Conservation (phyloP, 2,888 invertebrate genomes). For the Ariolimax columbianus region DNA sequence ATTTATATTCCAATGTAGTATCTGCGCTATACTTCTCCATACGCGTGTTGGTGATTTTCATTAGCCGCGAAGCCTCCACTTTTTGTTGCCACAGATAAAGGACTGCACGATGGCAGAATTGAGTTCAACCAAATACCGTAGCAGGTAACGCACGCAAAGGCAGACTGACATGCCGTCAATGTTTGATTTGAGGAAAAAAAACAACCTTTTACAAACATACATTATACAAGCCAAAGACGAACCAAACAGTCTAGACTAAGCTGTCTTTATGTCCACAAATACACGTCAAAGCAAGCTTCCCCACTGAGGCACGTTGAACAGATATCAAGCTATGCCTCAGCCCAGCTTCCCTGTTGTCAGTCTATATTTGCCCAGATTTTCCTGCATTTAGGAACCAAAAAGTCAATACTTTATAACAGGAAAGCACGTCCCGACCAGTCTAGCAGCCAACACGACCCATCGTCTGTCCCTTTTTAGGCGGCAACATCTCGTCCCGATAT, state of each 20-base stretch:
- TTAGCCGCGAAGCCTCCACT: no score
- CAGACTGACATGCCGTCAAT: no score
- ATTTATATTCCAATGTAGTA: no score
- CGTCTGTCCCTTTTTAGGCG: background rate
- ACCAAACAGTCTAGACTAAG: background rate
- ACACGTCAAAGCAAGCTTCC: background rate
- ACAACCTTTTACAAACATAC: background rate
- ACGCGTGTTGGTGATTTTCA: no score
- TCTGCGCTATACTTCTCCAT: no score
- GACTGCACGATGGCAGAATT: no score
- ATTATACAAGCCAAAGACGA: background rate
- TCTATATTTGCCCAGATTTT: background rate
- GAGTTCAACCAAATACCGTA: no score
- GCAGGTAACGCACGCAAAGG: no score
- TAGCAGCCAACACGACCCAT: background rate
- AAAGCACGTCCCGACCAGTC: background rate
- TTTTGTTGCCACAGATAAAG: no score
- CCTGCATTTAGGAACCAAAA: background rate
- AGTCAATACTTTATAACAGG: constrained; percentile 21
- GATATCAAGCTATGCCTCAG: background rate
- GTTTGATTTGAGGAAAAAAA: no score
- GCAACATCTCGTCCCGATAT: background rate
- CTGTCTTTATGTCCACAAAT: background rate
- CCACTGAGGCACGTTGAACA: background rate
- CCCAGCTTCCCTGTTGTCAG: background rate